Evolutionary conservation across 2,113 vertebrate species (phyloP).

Genomic region (Podarcis muralis): DNA sequence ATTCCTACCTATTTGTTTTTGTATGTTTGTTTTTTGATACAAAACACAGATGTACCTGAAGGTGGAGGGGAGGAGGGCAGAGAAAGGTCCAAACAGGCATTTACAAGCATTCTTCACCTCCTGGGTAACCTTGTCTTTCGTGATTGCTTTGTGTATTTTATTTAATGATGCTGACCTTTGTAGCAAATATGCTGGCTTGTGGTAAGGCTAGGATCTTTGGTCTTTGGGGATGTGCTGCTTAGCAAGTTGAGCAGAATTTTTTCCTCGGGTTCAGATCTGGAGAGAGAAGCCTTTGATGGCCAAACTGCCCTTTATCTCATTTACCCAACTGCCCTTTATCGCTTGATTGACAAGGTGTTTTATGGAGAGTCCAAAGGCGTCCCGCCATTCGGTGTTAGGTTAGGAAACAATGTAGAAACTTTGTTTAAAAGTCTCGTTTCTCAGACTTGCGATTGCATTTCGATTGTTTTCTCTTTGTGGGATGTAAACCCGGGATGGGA

Average conservation of each 20-base stretch:
- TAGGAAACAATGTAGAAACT: constrained; percentile 33
- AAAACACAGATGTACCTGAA: not conserved
- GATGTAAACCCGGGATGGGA: no score
- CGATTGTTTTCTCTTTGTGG: not conserved
- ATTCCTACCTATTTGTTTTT: not conserved
- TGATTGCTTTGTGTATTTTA: constrained; percentile 56
- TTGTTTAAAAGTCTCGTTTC: constrained; percentile 11
- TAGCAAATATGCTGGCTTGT: constrained; percentile 52
- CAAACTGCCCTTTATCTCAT: constrained; percentile 53
- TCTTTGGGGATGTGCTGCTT: constrained; percentile 53
- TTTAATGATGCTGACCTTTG: constrained; percentile 72
- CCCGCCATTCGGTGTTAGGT: constrained; percentile 35
- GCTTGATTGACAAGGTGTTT: constrained; percentile 57
- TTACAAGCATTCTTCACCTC: constrained; percentile 12
- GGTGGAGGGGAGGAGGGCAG: not conserved
- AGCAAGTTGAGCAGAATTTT: constrained; percentile 44
- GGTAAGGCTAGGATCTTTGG: constrained; percentile 50
- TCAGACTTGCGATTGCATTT: not conserved
- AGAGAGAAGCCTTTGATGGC: constrained; percentile 46
- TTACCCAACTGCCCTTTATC: constrained; percentile 54
- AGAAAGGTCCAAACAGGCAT: constrained; percentile 15
- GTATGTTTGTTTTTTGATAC: not conserved
- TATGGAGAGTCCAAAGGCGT: constrained; percentile 1
- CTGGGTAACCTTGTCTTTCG: constrained; percentile 55
- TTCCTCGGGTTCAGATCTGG: accelerated